phyloP scores from a whole-genome alignment of 2,888 invertebrate genomes.

The Pristionchus fissidentatus region DNA sequence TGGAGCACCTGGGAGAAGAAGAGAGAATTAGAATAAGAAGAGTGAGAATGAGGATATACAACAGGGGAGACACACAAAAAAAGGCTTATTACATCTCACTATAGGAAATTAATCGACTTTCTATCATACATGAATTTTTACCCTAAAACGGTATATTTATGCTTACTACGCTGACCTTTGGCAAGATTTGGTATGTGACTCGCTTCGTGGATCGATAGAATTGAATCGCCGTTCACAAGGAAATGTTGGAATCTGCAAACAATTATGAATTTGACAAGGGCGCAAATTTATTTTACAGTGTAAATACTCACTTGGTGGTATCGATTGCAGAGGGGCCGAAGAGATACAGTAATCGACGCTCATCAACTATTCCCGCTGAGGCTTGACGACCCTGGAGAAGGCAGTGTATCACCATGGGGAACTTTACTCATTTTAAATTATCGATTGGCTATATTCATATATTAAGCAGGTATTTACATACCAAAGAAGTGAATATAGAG shows the following conservation, averaged over 20 bases:
- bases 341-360: constrained; percentile 62
- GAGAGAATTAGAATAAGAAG: not conserved
- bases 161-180: constrained; percentile 55
- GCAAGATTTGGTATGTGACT: constrained; percentile 64
- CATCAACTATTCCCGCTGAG: constrained; percentile 61
- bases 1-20: constrained; percentile 51
- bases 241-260: constrained; percentile 68
- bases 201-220: constrained; percentile 71
- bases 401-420: not conserved
- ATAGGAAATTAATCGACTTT: too few relatives aligned
- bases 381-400: constrained; percentile 49
- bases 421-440: not conserved
- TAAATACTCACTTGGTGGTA: constrained; percentile 53
- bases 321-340: constrained; percentile 66
- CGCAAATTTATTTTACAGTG: not conserved
- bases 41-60: not conserved
- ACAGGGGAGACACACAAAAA: too few relatives aligned
- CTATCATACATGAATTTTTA: too few relatives aligned
- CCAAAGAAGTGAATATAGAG: constrained; percentile 68
- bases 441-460: not conserved
- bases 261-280: not conserved
- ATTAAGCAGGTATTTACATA: constrained; percentile 25
- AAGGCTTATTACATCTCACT: too few relatives aligned
- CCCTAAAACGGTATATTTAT: too few relatives aligned
- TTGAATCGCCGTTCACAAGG: constrained; percentile 68